Percentiles rank a stretch among this genome's conserved stretches.
Evolutionary conservation across 2,888 invertebrate genomes (phyloP).

Genomic region (Tenthredo livida): DNA sequence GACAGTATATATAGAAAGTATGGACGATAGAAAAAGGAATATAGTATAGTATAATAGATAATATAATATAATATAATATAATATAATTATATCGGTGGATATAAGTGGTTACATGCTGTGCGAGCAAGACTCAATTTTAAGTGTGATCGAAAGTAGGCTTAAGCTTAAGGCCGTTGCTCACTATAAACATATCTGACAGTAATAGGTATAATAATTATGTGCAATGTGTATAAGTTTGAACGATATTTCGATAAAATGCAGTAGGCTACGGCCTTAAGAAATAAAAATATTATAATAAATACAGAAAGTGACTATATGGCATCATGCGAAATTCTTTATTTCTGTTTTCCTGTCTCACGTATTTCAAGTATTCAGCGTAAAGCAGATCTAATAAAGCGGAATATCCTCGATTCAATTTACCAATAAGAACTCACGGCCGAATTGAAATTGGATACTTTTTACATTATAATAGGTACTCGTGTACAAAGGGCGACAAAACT

Average conservation of each 20-base stretch:
- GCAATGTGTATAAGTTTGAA: not conserved
- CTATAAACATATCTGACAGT: not conserved
- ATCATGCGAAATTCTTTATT: conserved; percentile 41
- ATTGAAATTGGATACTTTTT: not conserved
- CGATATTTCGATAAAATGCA: not conserved
- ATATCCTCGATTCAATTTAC: not conserved
- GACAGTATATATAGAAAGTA: conserved; percentile 28
- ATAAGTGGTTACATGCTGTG: conserved; percentile 66
- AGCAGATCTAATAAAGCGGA: not conserved
- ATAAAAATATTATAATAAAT: conserved; percentile 11
- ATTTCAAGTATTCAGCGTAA: not conserved
- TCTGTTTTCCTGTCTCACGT: conserved; percentile 13
- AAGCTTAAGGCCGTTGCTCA: conserved; percentile 52
- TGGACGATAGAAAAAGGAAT: conserved; percentile 19
- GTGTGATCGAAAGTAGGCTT: conserved; percentile 61
- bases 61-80: conserved; percentile 19
- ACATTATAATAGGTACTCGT: not conserved
- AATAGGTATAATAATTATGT: not conserved
- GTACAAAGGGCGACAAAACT: not conserved
- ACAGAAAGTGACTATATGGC: conserved; percentile 11
- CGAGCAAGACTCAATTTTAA: conserved; percentile 64
- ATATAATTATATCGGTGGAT: conserved; percentile 38
- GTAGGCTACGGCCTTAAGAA: conserved; percentile 33
- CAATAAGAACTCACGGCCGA: not conserved
- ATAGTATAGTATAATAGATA: conserved; percentile 10